Conservation (phyloP, 2,797 vertebrate species). For the Vireo griseus region DNA sequence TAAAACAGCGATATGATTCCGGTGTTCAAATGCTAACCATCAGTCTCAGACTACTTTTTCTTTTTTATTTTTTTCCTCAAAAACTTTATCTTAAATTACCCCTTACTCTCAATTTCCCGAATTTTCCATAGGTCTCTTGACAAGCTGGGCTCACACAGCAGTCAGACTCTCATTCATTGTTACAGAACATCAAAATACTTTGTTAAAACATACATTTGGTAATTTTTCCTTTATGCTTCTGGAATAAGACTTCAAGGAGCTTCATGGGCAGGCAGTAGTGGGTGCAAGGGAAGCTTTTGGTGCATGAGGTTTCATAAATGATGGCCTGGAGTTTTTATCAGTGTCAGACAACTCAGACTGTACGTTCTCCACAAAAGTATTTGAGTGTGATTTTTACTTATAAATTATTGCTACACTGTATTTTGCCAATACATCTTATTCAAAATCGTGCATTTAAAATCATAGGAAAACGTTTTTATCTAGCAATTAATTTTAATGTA, state of each 20-base stretch:
- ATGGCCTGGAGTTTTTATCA: neutral
- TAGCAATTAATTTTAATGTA: neutral
- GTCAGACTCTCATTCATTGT: neutral
- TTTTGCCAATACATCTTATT: slow-evolving; percentile 16
- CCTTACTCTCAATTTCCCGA: neutral
- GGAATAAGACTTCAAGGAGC: neutral
- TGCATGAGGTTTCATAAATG: slow-evolving; percentile 12
- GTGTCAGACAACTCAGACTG: neutral
- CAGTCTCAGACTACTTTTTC: neutral
- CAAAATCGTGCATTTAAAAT: neutral
- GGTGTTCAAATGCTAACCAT: neutral
- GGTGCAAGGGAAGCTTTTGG: slow-evolving; percentile 7
- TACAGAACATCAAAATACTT: neutral
- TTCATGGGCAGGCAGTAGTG: neutral
- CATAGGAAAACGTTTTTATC: neutral
- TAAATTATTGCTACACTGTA: neutral
- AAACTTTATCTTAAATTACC: neutral
- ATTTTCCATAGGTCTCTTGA: neutral
- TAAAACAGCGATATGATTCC: neutral
- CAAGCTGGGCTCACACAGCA: neutral
- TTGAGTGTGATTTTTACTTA: neutral
- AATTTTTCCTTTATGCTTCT: neutral
- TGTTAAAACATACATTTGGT: neutral
- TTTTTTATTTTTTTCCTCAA: neutral
- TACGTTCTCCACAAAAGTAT: neutral